A percentile compares a stretch with the other conserved stretches of the same genome.
phyloP scores from a whole-genome alignment of 2,888 invertebrate species.

The Oithona nana region DNA sequence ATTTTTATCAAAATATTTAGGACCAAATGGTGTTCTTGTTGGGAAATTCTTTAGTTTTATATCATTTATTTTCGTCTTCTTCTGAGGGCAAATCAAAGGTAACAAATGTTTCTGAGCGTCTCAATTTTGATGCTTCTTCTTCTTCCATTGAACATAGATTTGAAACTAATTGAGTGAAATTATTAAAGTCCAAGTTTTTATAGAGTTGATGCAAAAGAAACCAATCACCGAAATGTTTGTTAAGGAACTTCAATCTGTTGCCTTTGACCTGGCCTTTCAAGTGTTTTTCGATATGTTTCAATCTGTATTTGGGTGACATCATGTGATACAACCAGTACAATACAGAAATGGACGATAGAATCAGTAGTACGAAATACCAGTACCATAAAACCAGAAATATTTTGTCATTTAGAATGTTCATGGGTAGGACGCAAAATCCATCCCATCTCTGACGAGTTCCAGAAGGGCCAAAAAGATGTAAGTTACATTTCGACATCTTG shows the following conservation, averaged over 20 bases:
- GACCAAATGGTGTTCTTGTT: too few relatives aligned
- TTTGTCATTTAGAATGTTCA: constrained; percentile 22
- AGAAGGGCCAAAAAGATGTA: constrained; percentile 21
- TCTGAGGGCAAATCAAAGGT: too few relatives aligned
- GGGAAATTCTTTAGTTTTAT: too few relatives aligned
- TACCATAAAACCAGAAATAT: constrained; percentile 21
- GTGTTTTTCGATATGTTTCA: not conserved
- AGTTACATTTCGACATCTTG: constrained; percentile 20
- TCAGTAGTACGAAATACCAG: not conserved
- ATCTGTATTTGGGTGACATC: not conserved
- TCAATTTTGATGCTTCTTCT: not conserved
- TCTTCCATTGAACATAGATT: not conserved
- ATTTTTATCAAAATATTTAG: too few relatives aligned
- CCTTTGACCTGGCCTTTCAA: not conserved
- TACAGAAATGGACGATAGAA: not conserved
- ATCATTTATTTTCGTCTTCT: too few relatives aligned
- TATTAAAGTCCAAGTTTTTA: constrained; percentile 20
- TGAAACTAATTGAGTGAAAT: constrained; percentile 7
- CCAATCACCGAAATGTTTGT: constrained; percentile 21
- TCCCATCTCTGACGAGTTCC: constrained; percentile 20
- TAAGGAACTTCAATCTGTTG: not conserved
- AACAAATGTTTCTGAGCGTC: too few relatives aligned
- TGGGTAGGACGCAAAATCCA: constrained; percentile 21
- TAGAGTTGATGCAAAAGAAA: constrained; percentile 21
- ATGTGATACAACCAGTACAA: not conserved